These are phyloP conservation scores for Dasysyrphus tricinctus DNA, from an alignment of 2,888 invertebrate species.

Conservation along the genomic window DNA sequence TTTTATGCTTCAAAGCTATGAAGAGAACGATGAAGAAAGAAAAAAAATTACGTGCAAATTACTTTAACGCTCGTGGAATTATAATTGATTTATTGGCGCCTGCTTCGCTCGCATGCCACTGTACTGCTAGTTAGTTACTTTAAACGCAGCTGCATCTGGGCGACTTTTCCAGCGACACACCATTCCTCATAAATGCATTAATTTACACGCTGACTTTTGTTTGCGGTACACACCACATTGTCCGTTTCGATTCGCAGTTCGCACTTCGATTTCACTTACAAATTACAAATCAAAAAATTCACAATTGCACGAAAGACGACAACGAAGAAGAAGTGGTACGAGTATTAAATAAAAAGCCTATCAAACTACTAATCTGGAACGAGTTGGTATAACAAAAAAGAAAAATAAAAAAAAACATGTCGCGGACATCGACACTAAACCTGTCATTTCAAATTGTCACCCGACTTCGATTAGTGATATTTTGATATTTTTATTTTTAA, in stretches of 20 bases:
- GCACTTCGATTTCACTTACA: conserved; percentile 57
- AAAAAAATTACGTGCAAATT: conserved; percentile 68
- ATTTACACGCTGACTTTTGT: conserved; percentile 37
- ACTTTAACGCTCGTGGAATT: conserved; percentile 71
- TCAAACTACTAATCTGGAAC: conserved; percentile 40
- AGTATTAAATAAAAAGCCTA: not conserved
- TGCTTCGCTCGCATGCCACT: conserved; percentile 43
- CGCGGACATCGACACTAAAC: conserved; percentile 44
- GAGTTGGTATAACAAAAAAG: conserved; percentile 20
- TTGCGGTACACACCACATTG: conserved; percentile 38
- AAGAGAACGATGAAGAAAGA: conserved; percentile 14
- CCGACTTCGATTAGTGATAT: conserved; percentile 40
- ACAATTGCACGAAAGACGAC: not conserved
- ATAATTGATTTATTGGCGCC: conserved; percentile 73
- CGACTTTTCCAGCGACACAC: conserved; percentile 14
- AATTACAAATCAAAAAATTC: conserved; percentile 14
- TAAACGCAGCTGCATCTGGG: conserved; percentile 37
- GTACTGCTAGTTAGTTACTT: not conserved
- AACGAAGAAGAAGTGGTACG: not conserved
- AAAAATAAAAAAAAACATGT: conserved; percentile 3
- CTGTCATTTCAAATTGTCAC: conserved; percentile 60
- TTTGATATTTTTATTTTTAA: conserved; percentile 53
- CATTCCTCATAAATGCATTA: conserved; percentile 13
- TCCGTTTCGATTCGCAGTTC: conserved; percentile 41
- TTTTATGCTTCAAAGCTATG: not conserved